Base-by-base conservation (phyloP, 2,888 invertebrate genomes). In the Syrista parreyssii region DNA sequence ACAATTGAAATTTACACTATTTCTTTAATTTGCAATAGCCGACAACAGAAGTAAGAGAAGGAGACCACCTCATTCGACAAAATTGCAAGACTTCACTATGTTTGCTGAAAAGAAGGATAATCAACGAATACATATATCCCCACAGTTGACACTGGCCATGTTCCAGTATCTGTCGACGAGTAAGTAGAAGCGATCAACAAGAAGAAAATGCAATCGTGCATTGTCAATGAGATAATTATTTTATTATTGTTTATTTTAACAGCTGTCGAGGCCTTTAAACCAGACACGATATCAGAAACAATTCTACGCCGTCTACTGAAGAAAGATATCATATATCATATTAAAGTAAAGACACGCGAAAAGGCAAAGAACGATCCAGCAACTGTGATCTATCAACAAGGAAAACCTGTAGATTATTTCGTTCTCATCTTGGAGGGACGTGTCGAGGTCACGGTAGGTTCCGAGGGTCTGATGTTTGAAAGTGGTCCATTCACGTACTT, bases 401-500 rank as follows among this genome's bases (percentile, higher is more conserved):
- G 96, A 12, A 96, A 96, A 86, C 92, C 95, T 80, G 96, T 96
- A 78, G 98, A 99, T 92, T 98, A 96, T 92, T 99, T 99, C 92
- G 96, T 98, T 80, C 93, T 99, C 86, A 96, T 99, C 85, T 93
- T 99, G 84, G 98, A 99, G 91, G 99, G 98, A 0, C 95, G 97
- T 34, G 98, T 98, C 71, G 97, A 98, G 91, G 98, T 99, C 76
- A 97, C 96, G 0, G 97, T 99, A 79, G 99, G 99, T 0, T 94
- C 95, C 80, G 99, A 99, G 92, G 96, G 96, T 90, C 94, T 99
- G 87, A 94, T 96, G 77, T 99, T 99, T 92, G 98, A 99, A 89
- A 97, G 97, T 79, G 99, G 99, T 0, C 98, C 99, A 33, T 99
- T 99, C 93, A 97, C 98, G 0, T 98, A 96, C 92, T 99, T 99